Percentiles rank a stretch among this genome's conserved stretches.
phyloP scores from a whole-genome alignment of 2,797 vertebrate species.

The Manis pentadactyla region DNA sequence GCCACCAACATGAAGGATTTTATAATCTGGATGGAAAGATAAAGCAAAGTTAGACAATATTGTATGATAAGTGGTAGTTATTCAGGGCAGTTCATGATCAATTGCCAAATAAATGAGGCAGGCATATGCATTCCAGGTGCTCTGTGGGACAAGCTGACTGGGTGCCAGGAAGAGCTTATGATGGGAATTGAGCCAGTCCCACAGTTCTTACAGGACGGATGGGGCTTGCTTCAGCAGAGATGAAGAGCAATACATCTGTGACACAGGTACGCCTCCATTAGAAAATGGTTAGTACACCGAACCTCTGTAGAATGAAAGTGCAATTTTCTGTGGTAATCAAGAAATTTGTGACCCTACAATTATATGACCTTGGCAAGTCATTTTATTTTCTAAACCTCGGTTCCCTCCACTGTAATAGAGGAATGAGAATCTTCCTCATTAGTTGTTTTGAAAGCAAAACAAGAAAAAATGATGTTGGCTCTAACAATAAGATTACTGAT shows the following conservation, averaged over 20 bases:
- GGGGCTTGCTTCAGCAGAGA: neutral
- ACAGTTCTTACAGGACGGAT: neutral
- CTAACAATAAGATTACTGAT: neutral
- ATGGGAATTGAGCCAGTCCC: neutral
- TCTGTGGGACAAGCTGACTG: neutral
- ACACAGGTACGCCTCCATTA: neutral
- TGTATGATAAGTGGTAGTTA: neutral
- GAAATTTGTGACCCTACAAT: neutral
- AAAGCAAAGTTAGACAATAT: slow-evolving; percentile 3
- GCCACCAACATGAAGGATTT: neutral
- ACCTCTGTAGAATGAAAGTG: slow-evolving; percentile 3
- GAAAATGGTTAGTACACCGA: neutral
- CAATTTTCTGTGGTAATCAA: neutral
- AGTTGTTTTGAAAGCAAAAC: slow-evolving; percentile 10
- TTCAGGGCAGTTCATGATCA: neutral
- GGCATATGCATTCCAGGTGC: neutral
- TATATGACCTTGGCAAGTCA: neutral
- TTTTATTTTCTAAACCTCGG: slow-evolving; percentile 11
- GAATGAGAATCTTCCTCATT: neutral
- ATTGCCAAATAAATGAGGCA: neutral
- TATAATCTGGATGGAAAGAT: neutral
- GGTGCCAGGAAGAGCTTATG: neutral
- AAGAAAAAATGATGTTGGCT: neutral
- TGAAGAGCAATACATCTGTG: neutral
- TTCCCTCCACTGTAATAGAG: neutral